phyloP scores from a whole-genome alignment of 2,113 vertebrate species.

The Myrmecobius fasciatus region DNA sequence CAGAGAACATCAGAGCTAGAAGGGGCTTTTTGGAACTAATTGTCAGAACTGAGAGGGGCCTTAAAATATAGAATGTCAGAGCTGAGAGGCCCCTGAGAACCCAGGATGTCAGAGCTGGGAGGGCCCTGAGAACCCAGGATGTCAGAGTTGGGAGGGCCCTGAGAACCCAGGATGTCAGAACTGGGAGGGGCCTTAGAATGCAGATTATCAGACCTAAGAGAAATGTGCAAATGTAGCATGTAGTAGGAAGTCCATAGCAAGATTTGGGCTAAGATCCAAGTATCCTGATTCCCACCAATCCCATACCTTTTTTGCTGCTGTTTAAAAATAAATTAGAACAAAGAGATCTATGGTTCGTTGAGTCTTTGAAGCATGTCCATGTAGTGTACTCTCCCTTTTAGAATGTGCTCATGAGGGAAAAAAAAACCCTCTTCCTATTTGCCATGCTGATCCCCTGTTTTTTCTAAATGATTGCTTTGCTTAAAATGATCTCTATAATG shows the following conservation, averaged over 20 bases:
- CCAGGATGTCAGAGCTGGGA: neutral
- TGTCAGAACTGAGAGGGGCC: no score
- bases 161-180: no score
- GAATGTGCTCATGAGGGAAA: neutral
- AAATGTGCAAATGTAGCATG: neutral
- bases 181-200: neutral
- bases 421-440: neutral
- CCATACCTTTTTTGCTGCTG: neutral
- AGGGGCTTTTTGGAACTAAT: no score
- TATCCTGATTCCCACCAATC: neutral
- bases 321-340: neutral
- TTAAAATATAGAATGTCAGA: no score
- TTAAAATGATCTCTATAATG: neutral
- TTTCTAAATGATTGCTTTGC: neutral
- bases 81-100: neutral
- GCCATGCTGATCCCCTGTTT: neutral
- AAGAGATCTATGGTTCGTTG: neutral
- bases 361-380: neutral
- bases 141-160: neutral
- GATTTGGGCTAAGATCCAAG: neutral
- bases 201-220: neutral
- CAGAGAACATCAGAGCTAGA: neutral
- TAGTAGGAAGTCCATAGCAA: neutral
- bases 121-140: neutral
- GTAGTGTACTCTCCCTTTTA: neutral